Evolutionary conservation across 2,888 invertebrate genomes (phyloP).

Genomic region (Mystacides longicornis): DNA sequence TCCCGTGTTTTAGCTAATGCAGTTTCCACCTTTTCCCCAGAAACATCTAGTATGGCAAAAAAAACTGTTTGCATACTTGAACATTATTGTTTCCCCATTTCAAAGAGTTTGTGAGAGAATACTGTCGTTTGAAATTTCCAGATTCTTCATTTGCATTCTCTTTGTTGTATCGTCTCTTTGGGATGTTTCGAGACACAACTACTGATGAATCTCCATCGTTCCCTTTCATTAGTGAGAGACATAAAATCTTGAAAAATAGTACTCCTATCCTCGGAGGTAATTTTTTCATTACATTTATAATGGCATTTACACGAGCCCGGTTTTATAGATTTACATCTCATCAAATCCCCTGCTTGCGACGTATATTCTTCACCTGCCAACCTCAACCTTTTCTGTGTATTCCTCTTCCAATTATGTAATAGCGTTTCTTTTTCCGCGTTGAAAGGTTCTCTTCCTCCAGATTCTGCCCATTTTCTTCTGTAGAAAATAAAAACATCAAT

Average conservation of each 20-base stretch:
- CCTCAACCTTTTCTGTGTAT: not conserved
- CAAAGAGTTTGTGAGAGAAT: not conserved
- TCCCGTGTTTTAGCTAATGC: not conserved
- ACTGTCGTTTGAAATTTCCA: not conserved
- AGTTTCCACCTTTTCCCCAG: not conserved
- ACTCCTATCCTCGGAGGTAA: not conserved
- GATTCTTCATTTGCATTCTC: not conserved
- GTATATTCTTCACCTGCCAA: not conserved
- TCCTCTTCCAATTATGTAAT: not conserved
- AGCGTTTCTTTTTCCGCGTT: not conserved
- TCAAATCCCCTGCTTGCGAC: not conserved
- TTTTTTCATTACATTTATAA: not conserved
- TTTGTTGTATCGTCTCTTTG: not conserved
- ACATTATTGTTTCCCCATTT: not conserved
- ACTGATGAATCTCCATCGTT: not conserved
- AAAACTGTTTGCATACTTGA: not conserved
- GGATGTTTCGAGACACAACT: not conserved
- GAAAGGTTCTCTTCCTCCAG: not conserved
- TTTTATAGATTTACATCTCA: not conserved
- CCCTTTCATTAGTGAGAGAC: not conserved
- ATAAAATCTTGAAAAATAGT: not conserved
- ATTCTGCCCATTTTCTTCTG: not conserved
- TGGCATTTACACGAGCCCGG: not conserved
- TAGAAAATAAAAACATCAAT: not conserved
- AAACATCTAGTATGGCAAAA: not conserved